phyloP scores from a whole-genome alignment of 2,888 invertebrate species.

The Cheilosia grossa region DNA sequence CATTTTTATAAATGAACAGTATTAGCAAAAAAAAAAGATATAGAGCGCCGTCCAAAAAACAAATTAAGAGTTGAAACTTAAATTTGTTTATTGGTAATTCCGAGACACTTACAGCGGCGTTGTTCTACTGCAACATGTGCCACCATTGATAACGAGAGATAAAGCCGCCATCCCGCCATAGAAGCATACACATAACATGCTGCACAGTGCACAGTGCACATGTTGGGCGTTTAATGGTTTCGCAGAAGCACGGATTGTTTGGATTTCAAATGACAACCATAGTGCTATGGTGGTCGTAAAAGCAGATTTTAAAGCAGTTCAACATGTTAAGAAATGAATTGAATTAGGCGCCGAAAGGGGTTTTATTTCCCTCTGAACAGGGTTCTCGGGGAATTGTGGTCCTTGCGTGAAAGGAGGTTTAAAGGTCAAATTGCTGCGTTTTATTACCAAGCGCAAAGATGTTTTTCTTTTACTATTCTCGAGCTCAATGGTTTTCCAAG shows the following conservation, averaged over 20 bases:
- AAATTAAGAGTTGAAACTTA: no score
- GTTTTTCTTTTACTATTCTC: not conserved
- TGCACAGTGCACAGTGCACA: conserved; percentile 19
- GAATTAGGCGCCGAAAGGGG: conserved; percentile 25
- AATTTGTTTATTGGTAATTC: no score
- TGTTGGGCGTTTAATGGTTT: conserved; percentile 61
- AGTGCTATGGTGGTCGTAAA: conserved; percentile 34
- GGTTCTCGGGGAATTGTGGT: conserved; percentile 2
- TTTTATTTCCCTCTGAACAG: not conserved
- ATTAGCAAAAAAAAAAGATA: not conserved
- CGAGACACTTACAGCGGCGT: not conserved
- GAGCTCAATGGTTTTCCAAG: not conserved
- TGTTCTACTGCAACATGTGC: conserved; percentile 24
- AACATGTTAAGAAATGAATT: not conserved
- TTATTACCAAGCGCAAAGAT: not conserved
- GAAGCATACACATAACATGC: conserved; percentile 29
- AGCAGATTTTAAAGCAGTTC: not conserved
- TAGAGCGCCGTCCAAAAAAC: no score
- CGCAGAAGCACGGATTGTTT: conserved; percentile 67
- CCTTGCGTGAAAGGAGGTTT: conserved; percentile 37
- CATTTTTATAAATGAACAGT: not conserved
- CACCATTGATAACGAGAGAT: conserved; percentile 19
- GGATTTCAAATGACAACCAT: conserved; percentile 58
- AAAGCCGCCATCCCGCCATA: not conserved
- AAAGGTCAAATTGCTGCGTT: conserved; percentile 41